Percentiles rank a stretch among this genome's conserved stretches.
phyloP scores from a whole-genome alignment of 1,140 invertebrate genomes.

The Leucophenga varia region DNA sequence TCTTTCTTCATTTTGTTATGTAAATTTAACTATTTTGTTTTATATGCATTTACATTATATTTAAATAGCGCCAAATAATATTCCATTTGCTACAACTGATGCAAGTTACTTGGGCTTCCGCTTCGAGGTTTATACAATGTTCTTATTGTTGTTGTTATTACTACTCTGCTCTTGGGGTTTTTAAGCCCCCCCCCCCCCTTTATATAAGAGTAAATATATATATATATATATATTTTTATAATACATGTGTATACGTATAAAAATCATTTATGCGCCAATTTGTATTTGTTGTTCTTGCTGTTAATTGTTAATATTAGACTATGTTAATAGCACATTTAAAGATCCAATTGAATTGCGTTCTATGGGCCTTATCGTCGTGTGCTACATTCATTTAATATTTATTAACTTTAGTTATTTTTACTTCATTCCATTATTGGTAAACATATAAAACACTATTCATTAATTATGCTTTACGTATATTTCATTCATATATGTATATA shows the following conservation, averaged over 20 bases:
- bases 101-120: conserved; percentile 6
- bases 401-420: conserved; percentile 11
- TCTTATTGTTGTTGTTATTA: conserved; percentile 7
- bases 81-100: conserved; percentile 47
- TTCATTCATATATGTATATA: conserved; percentile 19
- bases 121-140: conserved; percentile 20
- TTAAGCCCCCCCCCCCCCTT: conserved; percentile 13
- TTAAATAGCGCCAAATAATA: conserved; percentile 49
- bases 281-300: conserved; percentile 1
- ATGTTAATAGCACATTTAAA: conserved; percentile 50
- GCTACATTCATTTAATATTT: conserved; percentile 5
- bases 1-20: conserved; percentile 22
- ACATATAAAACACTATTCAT: conserved; percentile 29
- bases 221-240: conserved; percentile 24
- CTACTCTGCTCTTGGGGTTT: too few relatives aligned
- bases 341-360: conserved; percentile 31
- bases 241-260: conserved; percentile 2
- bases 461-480: conserved; percentile 37
- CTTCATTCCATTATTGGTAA: conserved; percentile 2
- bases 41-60: conserved; percentile 37
- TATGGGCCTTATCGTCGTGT: conserved; percentile 11
- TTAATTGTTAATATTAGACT: conserved; percentile 30
- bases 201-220: conserved; percentile 21
- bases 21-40: conserved; percentile 48
- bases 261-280: conserved; percentile 1